phyloP scores from a whole-genome alignment of 1,140 invertebrate species.

The Lasaia peninsularis region DNA sequence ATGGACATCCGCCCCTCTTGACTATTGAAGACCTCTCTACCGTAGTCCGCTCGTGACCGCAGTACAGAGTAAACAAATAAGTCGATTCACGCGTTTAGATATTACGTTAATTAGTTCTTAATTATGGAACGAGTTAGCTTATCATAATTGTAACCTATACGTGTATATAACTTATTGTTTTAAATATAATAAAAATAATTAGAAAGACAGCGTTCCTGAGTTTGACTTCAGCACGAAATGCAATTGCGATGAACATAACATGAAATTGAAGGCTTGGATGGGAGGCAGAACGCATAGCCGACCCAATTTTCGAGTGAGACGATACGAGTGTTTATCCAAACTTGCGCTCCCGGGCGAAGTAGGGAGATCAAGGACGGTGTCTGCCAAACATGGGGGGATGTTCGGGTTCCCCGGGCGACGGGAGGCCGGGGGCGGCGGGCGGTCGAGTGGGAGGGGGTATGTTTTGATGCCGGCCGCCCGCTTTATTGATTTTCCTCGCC shows the following conservation, averaged over 20 bases:
- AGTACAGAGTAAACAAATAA: too few species aligned
- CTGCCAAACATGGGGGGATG: slow-evolving; percentile 67
- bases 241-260: background rate
- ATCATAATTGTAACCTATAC: too few species aligned
- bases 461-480: slow-evolving; percentile 71
- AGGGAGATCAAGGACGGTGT: slow-evolving; percentile 74
- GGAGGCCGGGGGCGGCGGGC: slow-evolving; percentile 27
- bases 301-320: slow-evolving; percentile 67
- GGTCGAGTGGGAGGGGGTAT: slow-evolving; percentile 43
- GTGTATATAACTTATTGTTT: too few species aligned
- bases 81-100: too few species aligned
- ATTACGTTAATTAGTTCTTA: too few species aligned
- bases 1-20: too few species aligned
- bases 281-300: slow-evolving; percentile 55
- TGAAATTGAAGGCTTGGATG: slow-evolving; percentile 8
- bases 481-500: slow-evolving; percentile 71
- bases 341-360: slow-evolving; percentile 54
- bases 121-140: too few species aligned
- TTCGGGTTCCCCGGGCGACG: slow-evolving; percentile 67
- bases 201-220: too few species aligned
- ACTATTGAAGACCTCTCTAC: too few species aligned
- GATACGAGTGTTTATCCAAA: slow-evolving; percentile 70
- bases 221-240: too few species aligned
- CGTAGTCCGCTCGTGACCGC: too few species aligned
- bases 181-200: too few species aligned